phyloP scores from a whole-genome alignment of 2,888 invertebrate genomes.

The Agonopterix subpropinquella region DNA sequence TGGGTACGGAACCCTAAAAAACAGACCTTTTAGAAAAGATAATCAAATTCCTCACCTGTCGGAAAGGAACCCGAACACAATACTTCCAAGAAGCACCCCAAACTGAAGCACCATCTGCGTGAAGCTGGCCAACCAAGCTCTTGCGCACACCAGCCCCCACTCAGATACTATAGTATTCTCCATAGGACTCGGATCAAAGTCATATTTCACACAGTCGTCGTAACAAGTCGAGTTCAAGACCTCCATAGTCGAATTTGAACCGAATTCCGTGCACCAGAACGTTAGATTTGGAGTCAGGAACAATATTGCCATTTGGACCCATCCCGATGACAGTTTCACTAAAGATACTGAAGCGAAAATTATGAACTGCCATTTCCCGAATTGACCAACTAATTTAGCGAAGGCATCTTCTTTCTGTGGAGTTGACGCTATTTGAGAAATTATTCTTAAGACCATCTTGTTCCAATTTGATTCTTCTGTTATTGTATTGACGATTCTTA shows the following conservation, averaged over 20 bases:
- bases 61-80: slow-evolving; percentile 82
- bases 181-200: slow-evolving; percentile 79
- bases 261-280: slow-evolving; percentile 65
- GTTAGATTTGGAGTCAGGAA: slow-evolving; percentile 80
- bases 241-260: slow-evolving; percentile 27
- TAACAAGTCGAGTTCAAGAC: slow-evolving; percentile 66
- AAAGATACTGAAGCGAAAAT: slow-evolving; percentile 79
- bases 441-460: slow-evolving; percentile 42
- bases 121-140: slow-evolving; percentile 78
- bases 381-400: slow-evolving; percentile 49
- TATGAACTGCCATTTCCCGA: slow-evolving; percentile 83
- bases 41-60: slow-evolving; percentile 76
- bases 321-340: slow-evolving; percentile 84
- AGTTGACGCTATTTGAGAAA: slow-evolving; percentile 17
- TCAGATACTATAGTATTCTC: slow-evolving; percentile 82
- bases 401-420: slow-evolving; percentile 45
- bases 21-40: too few relatives aligned
- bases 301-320: slow-evolving; percentile 85
- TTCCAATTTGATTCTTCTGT: too few relatives aligned
- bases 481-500: too few relatives aligned
- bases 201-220: slow-evolving; percentile 66
- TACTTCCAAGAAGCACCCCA: slow-evolving; percentile 83
- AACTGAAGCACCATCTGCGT: slow-evolving; percentile 84
- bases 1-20: too few relatives aligned
- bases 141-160: slow-evolving; percentile 84